Base-by-base conservation (phyloP, 2,888 invertebrate species). In the Xestobium rufovillosum region DNA sequence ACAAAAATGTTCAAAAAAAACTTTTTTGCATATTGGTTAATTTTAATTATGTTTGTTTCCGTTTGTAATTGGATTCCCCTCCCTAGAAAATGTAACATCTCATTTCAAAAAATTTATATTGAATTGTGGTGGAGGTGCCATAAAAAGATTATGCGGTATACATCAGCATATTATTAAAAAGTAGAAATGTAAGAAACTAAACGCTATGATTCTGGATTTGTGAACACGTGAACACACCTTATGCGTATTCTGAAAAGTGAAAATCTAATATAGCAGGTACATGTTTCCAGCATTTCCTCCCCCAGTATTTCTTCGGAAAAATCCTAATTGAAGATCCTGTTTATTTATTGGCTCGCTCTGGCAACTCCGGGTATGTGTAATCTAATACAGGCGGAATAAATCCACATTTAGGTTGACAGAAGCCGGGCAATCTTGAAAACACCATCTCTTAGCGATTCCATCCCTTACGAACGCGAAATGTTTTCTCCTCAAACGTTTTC, bases 381-480 rank as follows among this genome's bases (percentile, higher is more conserved):
- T 68, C 67, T 65, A 66, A 67, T 67, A 65, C 63, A 57, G 61
- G 57, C 63, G 60, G 61, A 64, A 68, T 68, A 68, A 68, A 68
- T 68, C 66, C 66, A 63, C 65, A 66, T 68, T 68, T 67, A 59
- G 63, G 60, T 63, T 65, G 68, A 67, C 68, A 67, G 66, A 59
- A 58, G 57, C 57, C 50, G 56, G 55, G 60, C 59, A 59, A 59
- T 59, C 59, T 57, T 52, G 54, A 45, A 41, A 50, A 45, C 52
- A 51, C 50, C 54, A 54, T 48, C 49, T 47, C 23, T 28, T 31
- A 30, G 34, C 10, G 34, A 12, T 15, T 15, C 23, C 23, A n/a
- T n/a, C n/a, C 23, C 23, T 19, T 19, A 19, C n/a, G 23, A n/a
- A n/a, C n/a, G n/a, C n/a, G n/a, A n/a, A n/a, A n/a, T n/a, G n/a